A percentile compares a stretch with the other conserved stretches of the same genome.
These are phyloP conservation scores for Antheraea assamensis DNA, from an alignment of 2,888 invertebrate species.

Conservation along the genomic window DNA sequence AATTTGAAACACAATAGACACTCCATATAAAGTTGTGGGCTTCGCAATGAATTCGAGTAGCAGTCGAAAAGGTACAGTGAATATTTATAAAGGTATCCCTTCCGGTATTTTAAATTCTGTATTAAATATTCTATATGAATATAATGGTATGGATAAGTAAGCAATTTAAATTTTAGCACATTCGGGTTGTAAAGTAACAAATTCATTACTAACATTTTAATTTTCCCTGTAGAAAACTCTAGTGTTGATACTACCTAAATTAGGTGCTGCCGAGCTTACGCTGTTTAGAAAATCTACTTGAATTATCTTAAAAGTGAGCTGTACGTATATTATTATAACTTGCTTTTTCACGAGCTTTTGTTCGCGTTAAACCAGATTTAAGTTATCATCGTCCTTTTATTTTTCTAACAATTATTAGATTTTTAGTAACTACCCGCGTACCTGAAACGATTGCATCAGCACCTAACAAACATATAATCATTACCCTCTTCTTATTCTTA, in stretches of 20 bases:
- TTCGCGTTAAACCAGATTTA: no score
- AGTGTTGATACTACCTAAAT: neutral
- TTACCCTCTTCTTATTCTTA: no score
- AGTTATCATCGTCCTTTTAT: no score
- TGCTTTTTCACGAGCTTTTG: no score
- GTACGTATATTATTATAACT: no score
- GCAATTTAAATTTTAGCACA: neutral
- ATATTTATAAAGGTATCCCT: neutral
- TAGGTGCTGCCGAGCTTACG: no score
- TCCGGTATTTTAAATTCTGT: neutral
- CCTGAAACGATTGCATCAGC: no score
- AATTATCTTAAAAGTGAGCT: no score
- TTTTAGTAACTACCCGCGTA: no score
- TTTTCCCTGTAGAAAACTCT: neutral
- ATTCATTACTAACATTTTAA: neutral
- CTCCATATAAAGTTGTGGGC: neutral
- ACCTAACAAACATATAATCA: no score
- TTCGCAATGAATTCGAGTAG: neutral
- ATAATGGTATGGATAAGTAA: neutral
- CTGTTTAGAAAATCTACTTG: no score
- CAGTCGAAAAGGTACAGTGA: neutral
- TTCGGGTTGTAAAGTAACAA: neutral
- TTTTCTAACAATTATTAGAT: no score
- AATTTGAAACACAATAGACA: neutral
- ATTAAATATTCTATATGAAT: neutral